These are phyloP conservation scores for Apostichopus parvimensis DNA, from an alignment of 35 echinoderm and acorn worm genomes.

Conservation along the genomic window DNA sequence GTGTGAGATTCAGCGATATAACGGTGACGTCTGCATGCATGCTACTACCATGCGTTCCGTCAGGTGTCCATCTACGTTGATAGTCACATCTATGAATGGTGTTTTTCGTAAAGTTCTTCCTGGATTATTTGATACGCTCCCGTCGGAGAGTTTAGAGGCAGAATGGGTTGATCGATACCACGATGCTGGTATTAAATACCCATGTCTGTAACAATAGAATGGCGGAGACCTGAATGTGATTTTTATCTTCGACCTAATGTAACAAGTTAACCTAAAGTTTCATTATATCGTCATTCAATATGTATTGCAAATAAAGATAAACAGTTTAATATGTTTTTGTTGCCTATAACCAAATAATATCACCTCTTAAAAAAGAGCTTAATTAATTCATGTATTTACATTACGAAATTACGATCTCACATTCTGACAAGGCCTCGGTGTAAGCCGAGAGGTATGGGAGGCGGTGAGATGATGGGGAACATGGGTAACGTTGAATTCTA, in stretches of 20 bases:
- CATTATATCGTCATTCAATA: too few relatives aligned
- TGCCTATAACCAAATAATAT: neutral
- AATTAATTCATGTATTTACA: too few relatives aligned
- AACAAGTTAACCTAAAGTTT: neutral
- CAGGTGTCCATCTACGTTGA: neutral
- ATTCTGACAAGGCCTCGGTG: too few relatives aligned
- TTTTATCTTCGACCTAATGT: neutral
- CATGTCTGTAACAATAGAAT: neutral
- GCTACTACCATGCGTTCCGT: neutral
- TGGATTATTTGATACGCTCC: neutral
- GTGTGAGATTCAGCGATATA: neutral
- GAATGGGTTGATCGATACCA: constrained; percentile 10
- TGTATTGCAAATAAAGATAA: too few relatives aligned
- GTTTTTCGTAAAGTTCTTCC: neutral
- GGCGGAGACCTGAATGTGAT: neutral
- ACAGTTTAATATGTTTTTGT: neutral
- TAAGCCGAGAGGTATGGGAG: too few relatives aligned
- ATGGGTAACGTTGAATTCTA: too few relatives aligned
- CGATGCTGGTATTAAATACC: neutral
- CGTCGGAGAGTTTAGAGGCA: neutral
- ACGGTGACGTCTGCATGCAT: neutral
- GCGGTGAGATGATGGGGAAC: too few relatives aligned
- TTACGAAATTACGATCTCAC: too few relatives aligned
- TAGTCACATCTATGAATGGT: neutral
- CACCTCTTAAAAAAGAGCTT: neutral